phyloP scores from a whole-genome alignment of 2,888 invertebrate species.

The Sinodicranocentrus sp. region DNA sequence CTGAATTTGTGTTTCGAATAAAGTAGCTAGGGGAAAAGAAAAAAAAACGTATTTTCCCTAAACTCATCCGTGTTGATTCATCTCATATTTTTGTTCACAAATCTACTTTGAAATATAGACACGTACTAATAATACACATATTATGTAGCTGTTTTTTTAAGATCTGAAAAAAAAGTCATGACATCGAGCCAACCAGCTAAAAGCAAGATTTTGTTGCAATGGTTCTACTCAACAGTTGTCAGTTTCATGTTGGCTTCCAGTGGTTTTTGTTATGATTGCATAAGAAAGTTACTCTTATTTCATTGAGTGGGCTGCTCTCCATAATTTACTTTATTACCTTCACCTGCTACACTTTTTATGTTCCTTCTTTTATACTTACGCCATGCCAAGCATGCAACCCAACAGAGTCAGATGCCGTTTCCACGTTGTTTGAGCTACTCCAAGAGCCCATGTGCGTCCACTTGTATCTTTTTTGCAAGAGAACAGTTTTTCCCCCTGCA shows the following conservation, averaged over 20 bases:
- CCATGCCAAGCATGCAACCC: neutral
- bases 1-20: constrained; percentile 12
- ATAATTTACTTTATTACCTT: constrained; percentile 31
- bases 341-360: constrained; percentile 16
- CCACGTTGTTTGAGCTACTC: too few species aligned
- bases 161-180: constrained; percentile 19
- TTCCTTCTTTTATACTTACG: neutral
- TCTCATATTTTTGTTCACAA: neutral
- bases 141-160: neutral
- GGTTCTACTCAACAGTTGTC: constrained; percentile 58
- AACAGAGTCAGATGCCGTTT: too few species aligned
- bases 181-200: constrained; percentile 15
- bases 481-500: neutral
- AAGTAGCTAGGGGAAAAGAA: neutral
- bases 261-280: constrained; percentile 61
- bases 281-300: constrained; percentile 34
- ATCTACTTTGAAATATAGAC: neutral
- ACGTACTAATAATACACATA: too few species aligned
- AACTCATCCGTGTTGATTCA: neutral
- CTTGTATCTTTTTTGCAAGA: too few species aligned
- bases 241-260: constrained; percentile 63
- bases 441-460: too few species aligned
- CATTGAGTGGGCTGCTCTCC: constrained; percentile 18
- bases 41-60: neutral
- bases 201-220: neutral